Evolutionary conservation across 2,888 invertebrate genomes (phyloP).

Genomic region (Polia nebulosa): DNA sequence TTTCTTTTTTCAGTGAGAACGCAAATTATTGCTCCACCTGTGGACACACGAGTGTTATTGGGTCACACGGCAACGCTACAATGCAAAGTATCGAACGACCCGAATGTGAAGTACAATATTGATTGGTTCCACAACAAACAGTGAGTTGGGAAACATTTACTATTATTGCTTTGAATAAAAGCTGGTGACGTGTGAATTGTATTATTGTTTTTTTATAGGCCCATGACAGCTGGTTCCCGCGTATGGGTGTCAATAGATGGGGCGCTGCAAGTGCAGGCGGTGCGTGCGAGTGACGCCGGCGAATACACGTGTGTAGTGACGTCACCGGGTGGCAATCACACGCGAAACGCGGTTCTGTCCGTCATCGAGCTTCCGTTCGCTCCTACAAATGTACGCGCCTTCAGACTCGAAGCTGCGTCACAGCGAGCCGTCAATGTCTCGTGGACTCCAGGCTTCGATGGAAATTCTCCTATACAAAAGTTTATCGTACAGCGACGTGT

Average conservation of each 20-base stretch:
- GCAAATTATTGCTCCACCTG: constrained; percentile 98
- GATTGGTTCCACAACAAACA: constrained; percentile 97
- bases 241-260: constrained; percentile 95
- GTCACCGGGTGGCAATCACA: constrained; percentile 98
- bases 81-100: constrained; percentile 98
- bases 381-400: constrained; percentile 96
- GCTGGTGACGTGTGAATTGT: neutral
- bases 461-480: constrained; percentile 98
- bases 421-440: constrained; percentile 96
- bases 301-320: constrained; percentile 97
- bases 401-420: constrained; percentile 92
- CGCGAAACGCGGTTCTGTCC: constrained; percentile 94
- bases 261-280: constrained; percentile 96
- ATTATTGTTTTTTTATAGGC: constrained; percentile 70
- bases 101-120: constrained; percentile 96
- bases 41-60: constrained; percentile 97
- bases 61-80: constrained; percentile 98
- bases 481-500: constrained; percentile 98
- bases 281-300: constrained; percentile 98
- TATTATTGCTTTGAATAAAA: constrained; percentile 24
- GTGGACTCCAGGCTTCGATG: constrained; percentile 99
- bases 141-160: constrained; percentile 88
- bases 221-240: constrained; percentile 92
- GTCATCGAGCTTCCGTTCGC: constrained; percentile 98
- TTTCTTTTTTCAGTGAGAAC: constrained; percentile 94